A percentile compares a stretch with the other conserved stretches of the same genome.
Evolutionary conservation across 2,797 vertebrate genomes (phyloP).

Genomic region (Sebastes alutus): DNA sequence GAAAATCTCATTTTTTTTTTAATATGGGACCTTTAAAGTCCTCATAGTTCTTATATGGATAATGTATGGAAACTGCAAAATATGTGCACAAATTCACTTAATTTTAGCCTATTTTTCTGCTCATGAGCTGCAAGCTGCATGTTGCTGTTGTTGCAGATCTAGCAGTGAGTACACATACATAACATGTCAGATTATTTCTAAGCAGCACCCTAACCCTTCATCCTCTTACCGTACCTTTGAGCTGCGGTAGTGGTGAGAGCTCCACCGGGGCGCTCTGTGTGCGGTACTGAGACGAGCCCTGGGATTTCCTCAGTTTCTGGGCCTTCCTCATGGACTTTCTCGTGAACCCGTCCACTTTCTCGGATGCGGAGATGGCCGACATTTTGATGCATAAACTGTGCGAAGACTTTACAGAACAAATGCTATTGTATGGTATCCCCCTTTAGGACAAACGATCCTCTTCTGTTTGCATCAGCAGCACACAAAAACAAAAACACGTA

Average conservation of each 20-base stretch:
- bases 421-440: constrained; percentile 26
- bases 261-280: constrained; percentile 88
- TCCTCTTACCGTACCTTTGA: constrained; percentile 90
- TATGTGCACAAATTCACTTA: not conserved
- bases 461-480: constrained; percentile 50
- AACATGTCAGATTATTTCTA: constrained; percentile 46
- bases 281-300: constrained; percentile 96
- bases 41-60: too few relatives aligned
- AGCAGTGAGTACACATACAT: not conserved
- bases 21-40: too few relatives aligned
- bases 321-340: constrained; percentile 97
- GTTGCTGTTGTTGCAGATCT: not conserved
- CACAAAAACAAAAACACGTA: constrained; percentile 26
- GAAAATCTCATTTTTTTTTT: too few relatives aligned
- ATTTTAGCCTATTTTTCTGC: not conserved
- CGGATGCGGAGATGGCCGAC: constrained; percentile 94
- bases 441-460: constrained; percentile 41
- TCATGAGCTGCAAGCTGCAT: not conserved
- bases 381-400: constrained; percentile 80
- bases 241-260: constrained; percentile 92
- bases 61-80: not conserved
- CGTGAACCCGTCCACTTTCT: constrained; percentile 99
- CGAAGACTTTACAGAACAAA: constrained; percentile 34
- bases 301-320: constrained; percentile 92
- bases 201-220: constrained; percentile 42